These are phyloP conservation scores for Carollia perspicillata DNA, from an alignment of 2,113 vertebrate species.

Conservation along the genomic window DNA sequence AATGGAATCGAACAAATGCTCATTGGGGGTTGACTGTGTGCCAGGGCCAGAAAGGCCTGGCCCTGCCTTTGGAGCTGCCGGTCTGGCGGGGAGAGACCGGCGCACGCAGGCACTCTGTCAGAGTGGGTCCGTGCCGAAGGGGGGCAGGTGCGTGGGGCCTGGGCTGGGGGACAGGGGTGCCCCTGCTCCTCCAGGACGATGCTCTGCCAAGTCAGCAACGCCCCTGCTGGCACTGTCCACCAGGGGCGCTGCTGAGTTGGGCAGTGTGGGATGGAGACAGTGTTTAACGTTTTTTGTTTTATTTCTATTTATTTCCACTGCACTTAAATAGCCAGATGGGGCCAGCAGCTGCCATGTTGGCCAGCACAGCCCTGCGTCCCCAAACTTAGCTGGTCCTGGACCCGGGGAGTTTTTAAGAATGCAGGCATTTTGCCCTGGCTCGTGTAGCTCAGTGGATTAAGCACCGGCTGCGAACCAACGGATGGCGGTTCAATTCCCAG, in stretches of 20 bases:
- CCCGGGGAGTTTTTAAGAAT: background rate
- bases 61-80: background rate
- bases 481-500: too few species aligned
- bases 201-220: background rate
- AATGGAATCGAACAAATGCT: background rate
- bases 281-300: background rate
- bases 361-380: background rate
- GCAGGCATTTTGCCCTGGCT: too few species aligned
- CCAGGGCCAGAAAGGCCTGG: background rate
- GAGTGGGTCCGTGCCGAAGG: too few species aligned
- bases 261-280: background rate
- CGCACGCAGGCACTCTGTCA: too few species aligned
- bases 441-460: too few species aligned
- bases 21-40: background rate
- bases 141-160: too few species aligned
- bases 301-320: constrained; percentile 13
- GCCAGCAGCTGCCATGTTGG: background rate
- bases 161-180: too few species aligned
- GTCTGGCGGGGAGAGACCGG: background rate
- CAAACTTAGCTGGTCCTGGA: background rate
- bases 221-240: background rate
- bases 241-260: background rate
- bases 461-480: too few species aligned
- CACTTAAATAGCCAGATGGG: background rate
- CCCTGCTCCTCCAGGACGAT: background rate